Conservation (phyloP, 2,888 invertebrate genomes). For the Hoplodrina ambigua region DNA sequence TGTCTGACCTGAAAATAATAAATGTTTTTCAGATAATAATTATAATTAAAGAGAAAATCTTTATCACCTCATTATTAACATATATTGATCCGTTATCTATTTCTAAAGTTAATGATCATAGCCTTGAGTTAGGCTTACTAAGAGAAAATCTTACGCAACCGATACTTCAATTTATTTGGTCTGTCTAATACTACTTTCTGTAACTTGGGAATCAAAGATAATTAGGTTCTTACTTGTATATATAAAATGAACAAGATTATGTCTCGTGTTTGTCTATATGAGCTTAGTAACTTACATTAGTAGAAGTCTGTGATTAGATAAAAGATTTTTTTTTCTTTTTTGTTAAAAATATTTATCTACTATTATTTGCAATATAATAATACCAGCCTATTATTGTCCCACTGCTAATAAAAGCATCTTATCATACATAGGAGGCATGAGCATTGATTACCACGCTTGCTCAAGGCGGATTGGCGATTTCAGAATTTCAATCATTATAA, state of each 20-base stretch:
- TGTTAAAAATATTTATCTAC: too few relatives aligned
- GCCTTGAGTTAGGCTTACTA: constrained; percentile 5
- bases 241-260: background rate
- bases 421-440: too few relatives aligned
- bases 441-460: too few relatives aligned
- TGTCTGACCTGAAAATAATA: background rate
- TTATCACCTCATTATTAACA: constrained; percentile 13
- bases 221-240: constrained; percentile 2
- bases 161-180: constrained; percentile 1
- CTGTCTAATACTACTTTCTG: background rate
- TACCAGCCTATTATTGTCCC: too few relatives aligned
- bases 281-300: background rate
- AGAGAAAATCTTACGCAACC: constrained; percentile 5
- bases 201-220: constrained; percentile 23
- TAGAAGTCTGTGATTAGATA: too few relatives aligned
- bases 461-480: too few relatives aligned
- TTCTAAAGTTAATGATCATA: constrained; percentile 4
- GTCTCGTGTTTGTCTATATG: background rate
- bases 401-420: too few relatives aligned
- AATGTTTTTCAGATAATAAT: background rate
- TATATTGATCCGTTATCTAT: constrained; percentile 12
- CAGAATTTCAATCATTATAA: too few relatives aligned
- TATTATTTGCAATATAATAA: too few relatives aligned
- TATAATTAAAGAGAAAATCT: background rate
- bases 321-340: too few relatives aligned